Evolutionary conservation across 2,113 vertebrate genomes (phyloP).

Genomic region (Laterallus jamaicensis): DNA sequence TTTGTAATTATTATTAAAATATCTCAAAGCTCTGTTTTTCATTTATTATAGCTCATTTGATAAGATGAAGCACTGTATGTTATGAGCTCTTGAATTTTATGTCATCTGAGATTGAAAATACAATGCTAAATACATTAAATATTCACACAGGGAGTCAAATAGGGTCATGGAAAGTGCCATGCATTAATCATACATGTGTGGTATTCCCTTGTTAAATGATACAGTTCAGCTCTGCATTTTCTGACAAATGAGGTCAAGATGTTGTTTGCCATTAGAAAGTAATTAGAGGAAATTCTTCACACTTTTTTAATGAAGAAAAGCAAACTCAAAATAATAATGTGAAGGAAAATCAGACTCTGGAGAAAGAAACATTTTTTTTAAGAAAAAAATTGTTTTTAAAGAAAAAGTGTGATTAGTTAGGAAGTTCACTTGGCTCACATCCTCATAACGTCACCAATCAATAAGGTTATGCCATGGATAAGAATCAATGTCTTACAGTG

Average conservation of each 20-base stretch:
- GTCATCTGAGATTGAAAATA: conserved; percentile 47
- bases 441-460: background rate
- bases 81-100: background rate
- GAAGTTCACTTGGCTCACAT: background rate
- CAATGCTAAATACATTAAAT: conserved; percentile 30
- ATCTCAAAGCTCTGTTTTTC: background rate
- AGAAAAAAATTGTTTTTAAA: background rate
- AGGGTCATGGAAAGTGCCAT: conserved; percentile 41
- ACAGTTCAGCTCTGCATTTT: conserved; percentile 28
- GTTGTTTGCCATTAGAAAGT: conserved; percentile 39
- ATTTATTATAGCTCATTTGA: conserved; percentile 9
- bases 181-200: conserved; percentile 60
- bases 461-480: background rate
- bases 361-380: background rate
- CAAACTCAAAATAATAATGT: background rate
- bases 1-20: conserved; percentile 37
- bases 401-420: background rate
- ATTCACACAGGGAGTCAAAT: conserved; percentile 62
- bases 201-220: conserved; percentile 59
- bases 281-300: conserved; percentile 50
- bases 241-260: conserved; percentile 65
- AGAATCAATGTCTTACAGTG: background rate
- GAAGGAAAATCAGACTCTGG: background rate
- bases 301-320: background rate
- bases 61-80: background rate